Conservation (phyloP, 2,888 invertebrate species). For the Resseliella maxima region DNA sequence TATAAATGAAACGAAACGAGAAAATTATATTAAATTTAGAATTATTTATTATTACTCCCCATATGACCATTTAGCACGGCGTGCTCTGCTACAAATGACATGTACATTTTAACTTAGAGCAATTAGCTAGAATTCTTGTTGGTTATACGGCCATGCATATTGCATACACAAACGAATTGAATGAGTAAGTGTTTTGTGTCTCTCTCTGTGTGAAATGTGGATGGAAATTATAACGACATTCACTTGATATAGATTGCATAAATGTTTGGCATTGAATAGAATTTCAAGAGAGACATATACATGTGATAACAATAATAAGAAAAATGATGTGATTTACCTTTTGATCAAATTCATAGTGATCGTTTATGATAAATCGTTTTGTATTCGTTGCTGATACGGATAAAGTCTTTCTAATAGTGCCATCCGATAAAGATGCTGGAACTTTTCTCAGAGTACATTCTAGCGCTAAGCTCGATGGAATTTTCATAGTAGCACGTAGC, state of each 20-base stretch:
- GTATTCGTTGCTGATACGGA: conserved; percentile 59
- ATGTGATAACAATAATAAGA: no score
- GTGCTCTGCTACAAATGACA: neutral
- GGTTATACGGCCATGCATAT: no score
- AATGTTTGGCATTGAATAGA: no score
- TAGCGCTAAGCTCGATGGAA: conserved; percentile 28
- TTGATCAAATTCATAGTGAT: conserved; percentile 80
- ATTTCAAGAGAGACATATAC: no score
- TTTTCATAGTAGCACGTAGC: conserved; percentile 19
- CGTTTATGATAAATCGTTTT: conserved; percentile 72
- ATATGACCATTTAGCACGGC: neutral
- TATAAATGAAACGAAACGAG: conserved; percentile 29
- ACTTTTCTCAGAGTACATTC: conserved; percentile 30
- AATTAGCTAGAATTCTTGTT: neutral
- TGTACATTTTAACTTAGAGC: neutral
- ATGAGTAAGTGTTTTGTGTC: neutral
- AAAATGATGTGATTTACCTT: conserved; percentile 70
- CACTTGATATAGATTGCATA: no score
- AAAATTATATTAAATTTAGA: conserved; percentile 3
- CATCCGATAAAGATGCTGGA: neutral
- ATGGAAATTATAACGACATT: no score
- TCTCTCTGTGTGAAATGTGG: no score
- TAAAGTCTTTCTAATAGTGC: conserved; percentile 58
- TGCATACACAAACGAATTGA: neutral
- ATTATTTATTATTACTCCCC: neutral